Percentiles rank a stretch among this genome's conserved stretches.
These are phyloP conservation scores for Eilema sororculum DNA, from an alignment of 2,888 invertebrate species.

Conservation along the genomic window DNA sequence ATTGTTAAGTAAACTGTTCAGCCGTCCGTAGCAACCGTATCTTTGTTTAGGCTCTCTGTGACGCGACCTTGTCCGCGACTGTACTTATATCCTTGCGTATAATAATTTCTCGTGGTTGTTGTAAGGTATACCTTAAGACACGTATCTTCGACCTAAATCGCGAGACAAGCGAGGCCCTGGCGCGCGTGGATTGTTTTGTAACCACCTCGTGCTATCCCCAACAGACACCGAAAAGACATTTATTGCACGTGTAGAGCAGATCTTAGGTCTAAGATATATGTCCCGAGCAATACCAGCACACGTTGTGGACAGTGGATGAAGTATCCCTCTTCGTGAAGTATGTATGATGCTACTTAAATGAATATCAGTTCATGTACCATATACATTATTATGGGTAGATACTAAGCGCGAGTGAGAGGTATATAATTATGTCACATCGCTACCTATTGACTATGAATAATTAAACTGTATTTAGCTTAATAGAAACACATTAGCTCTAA, in stretches of 20 bases:
- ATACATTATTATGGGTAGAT: too few relatives aligned
- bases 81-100: neutral
- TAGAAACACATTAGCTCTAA: neutral
- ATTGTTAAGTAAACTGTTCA: neutral
- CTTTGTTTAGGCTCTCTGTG: conserved; percentile 15
- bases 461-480: neutral
- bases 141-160: too few relatives aligned
- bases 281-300: too few relatives aligned
- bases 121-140: too few relatives aligned
- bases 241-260: too few relatives aligned
- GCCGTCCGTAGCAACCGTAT: conserved; percentile 10
- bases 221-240: too few relatives aligned
- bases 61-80: neutral
- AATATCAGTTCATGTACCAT: too few relatives aligned
- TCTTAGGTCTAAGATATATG: too few relatives aligned
- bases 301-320: conserved; percentile 1
- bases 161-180: too few relatives aligned
- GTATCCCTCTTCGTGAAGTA: conserved; percentile 10
- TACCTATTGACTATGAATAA: neutral
- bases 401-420: neutral
- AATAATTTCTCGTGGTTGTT: neutral
- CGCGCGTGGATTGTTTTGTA: too few relatives aligned
- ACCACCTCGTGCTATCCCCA: too few relatives aligned
- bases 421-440: neutral
- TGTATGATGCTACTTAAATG: too few relatives aligned